Conservation (phyloP, 2,797 vertebrate species). For the Pogoniulus pusillus region DNA sequence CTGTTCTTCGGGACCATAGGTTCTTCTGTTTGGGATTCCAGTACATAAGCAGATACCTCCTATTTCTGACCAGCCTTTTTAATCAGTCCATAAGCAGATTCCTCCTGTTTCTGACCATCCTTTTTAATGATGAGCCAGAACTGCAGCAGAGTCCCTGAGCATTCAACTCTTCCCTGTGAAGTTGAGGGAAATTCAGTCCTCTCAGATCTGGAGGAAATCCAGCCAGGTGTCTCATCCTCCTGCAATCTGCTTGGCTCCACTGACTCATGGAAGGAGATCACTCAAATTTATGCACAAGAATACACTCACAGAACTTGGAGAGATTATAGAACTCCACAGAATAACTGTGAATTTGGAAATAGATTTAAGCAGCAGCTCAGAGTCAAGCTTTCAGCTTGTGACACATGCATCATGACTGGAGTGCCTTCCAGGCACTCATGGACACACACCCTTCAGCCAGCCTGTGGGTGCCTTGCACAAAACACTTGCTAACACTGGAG, state of each 20-base stretch:
- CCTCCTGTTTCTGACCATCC: background rate
- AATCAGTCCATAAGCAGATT: background rate
- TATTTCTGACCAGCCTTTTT: background rate
- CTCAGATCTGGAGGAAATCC: background rate
- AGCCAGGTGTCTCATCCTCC: background rate
- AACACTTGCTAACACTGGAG: background rate
- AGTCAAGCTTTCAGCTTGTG: background rate
- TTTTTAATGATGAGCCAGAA: background rate
- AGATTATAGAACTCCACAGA: background rate
- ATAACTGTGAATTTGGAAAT: background rate
- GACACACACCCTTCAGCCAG: background rate
- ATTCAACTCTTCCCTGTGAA: background rate
- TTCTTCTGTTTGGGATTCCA: background rate
- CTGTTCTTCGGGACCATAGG: background rate
- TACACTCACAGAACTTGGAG: fast-evolving
- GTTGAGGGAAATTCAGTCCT: background rate
- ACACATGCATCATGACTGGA: fast-evolving
- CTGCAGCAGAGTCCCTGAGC: background rate
- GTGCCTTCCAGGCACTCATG: background rate
- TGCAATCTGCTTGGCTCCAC: background rate
- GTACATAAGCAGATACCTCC: background rate
- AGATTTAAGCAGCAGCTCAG: background rate
- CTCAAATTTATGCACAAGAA: background rate
- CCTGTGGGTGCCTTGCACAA: background rate
- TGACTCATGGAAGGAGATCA: background rate